These are phyloP conservation scores for Acleris emargana DNA, from an alignment of 2,888 invertebrate species.

Conservation along the genomic window DNA sequence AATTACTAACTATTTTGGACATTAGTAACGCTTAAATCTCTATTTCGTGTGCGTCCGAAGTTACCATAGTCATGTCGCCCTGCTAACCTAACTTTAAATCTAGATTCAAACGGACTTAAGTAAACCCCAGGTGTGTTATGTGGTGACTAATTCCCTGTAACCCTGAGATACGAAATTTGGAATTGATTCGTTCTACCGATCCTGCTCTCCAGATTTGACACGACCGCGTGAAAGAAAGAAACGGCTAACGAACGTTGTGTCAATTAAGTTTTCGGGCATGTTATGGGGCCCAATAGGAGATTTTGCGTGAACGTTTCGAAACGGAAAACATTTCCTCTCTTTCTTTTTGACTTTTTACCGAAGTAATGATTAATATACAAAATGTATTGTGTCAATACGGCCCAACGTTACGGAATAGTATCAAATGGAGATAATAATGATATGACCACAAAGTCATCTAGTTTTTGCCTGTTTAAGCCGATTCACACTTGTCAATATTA, in stretches of 20 bases:
- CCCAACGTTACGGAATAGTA: not conserved
- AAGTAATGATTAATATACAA: not conserved
- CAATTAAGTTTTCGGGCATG: too few species aligned
- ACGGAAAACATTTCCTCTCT: not conserved
- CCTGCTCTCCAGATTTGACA: too few species aligned
- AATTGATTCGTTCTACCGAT: too few species aligned
- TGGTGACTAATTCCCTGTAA: not conserved
- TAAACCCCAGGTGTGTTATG: not conserved
- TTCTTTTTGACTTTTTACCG: conserved; percentile 1
- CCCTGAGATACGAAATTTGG: too few species aligned
- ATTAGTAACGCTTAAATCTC: conserved; percentile 52
- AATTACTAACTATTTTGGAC: conserved; percentile 52
- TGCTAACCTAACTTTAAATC: conserved; percentile 57
- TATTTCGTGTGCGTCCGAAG: conserved; percentile 64
- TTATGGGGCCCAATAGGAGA: too few species aligned
- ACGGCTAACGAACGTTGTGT: too few species aligned
- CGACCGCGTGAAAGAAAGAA: too few species aligned
- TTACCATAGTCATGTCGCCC: conserved; percentile 45
- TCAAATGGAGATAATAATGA: conserved; percentile 2
- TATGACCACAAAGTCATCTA: conserved; percentile 10
- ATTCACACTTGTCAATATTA: too few species aligned
- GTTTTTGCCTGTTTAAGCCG: not conserved
- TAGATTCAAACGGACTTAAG: conserved; percentile 39
- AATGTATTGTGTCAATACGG: conserved; percentile 21
- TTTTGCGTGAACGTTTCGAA: not conserved